phyloP scores from a whole-genome alignment of 2,888 invertebrate genomes.

The Ryuthela nishihirai region DNA sequence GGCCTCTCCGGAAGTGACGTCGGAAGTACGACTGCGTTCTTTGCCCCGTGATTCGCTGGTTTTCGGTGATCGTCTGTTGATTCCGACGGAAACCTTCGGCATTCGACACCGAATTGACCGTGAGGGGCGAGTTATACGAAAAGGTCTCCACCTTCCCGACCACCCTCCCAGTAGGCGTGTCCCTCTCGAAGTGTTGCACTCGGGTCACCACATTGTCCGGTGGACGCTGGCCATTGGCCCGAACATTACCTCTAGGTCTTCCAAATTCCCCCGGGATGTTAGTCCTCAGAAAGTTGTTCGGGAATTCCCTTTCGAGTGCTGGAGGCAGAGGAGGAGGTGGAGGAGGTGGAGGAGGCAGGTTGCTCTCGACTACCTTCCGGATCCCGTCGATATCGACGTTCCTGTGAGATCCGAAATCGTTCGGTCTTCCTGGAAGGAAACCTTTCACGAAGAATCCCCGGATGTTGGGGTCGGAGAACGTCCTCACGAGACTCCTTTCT shows the following conservation, averaged over 20 bases:
- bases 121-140: slow-evolving; percentile 18
- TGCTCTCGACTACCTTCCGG: slow-evolving; percentile 10
- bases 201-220: slow-evolving; percentile 10
- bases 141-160: slow-evolving; percentile 22
- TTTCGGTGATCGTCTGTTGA: slow-evolving; percentile 23
- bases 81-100: slow-evolving; percentile 15
- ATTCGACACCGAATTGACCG: slow-evolving; percentile 13
- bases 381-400: slow-evolving; percentile 12
- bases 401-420: neutral
- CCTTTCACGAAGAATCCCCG: slow-evolving; percentile 32
- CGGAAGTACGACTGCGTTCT: slow-evolving; percentile 26
- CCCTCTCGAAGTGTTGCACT: slow-evolving; percentile 12
- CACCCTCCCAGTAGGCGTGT: slow-evolving; percentile 22
- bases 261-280: no score
- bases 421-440: slow-evolving; percentile 15
- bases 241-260: no score
- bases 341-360: slow-evolving; percentile 19
- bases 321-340: slow-evolving; percentile 8
- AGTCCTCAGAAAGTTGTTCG: slow-evolving; percentile 8
- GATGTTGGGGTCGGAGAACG: slow-evolving; percentile 23
- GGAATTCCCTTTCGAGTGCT: neutral
- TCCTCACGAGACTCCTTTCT: slow-evolving; percentile 19
- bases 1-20: slow-evolving; percentile 14
- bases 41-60: slow-evolving; percentile 19
- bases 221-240: no score